Percentiles rank a stretch among this genome's conserved stretches.
phyloP scores from a whole-genome alignment of 2,113 vertebrate species.

The Sceloporus undulatus region DNA sequence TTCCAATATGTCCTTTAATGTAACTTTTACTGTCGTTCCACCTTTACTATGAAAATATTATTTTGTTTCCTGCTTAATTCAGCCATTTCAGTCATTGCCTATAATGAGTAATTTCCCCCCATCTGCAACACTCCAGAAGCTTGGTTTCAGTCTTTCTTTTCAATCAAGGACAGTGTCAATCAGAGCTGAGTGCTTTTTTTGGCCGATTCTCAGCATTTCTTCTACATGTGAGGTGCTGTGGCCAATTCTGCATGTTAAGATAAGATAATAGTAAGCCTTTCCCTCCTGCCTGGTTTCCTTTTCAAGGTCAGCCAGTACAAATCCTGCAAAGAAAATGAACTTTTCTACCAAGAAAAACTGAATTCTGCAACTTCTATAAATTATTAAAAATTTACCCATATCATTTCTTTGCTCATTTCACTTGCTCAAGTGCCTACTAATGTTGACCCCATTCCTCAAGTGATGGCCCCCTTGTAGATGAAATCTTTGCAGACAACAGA shows the following conservation, averaged over 20 bases:
- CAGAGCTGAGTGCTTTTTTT: background rate
- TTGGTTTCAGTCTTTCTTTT: background rate
- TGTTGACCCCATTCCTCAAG: background rate
- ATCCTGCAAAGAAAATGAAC: background rate
- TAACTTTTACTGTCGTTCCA: background rate
- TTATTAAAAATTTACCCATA: background rate
- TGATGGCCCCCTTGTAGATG: background rate
- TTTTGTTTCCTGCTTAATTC: background rate
- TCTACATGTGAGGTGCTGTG: background rate
- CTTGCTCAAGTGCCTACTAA: background rate
- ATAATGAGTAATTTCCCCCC: background rate
- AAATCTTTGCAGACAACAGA: background rate
- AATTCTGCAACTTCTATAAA: background rate
- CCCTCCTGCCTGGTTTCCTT: background rate
- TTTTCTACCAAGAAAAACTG: background rate
- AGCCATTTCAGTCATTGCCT: background rate
- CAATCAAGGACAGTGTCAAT: background rate
- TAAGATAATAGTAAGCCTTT: background rate
- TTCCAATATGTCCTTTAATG: background rate
- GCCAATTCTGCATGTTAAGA: background rate
- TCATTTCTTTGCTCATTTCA: background rate
- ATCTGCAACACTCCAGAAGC: background rate
- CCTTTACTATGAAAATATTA: background rate
- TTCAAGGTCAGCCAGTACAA: background rate
- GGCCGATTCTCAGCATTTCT: background rate